A percentile compares a stretch with the other conserved stretches of the same genome.
Evolutionary conservation across 2,113 vertebrate species (phyloP).

Genomic region (Triplophysa siluroides): DNA sequence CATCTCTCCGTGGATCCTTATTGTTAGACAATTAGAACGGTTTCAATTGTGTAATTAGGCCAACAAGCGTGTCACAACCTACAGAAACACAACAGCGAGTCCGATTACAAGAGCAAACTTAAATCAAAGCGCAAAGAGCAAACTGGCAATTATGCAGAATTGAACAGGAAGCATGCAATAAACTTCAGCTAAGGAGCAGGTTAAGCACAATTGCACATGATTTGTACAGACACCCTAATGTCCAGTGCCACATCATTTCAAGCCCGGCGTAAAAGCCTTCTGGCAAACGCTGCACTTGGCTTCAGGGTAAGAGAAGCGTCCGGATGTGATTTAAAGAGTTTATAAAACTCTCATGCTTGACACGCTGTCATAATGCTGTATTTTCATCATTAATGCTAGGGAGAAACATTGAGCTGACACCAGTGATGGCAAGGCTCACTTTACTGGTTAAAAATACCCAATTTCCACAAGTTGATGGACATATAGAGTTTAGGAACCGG

Average conservation of each 20-base stretch:
- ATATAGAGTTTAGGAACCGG: conserved; percentile 30
- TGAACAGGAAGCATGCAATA: background rate
- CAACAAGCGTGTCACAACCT: background rate
- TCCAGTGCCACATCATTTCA: conserved; percentile 2
- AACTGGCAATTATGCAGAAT: background rate
- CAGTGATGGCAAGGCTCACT: conserved; percentile 14
- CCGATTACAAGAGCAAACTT: background rate
- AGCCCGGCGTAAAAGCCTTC: conserved; percentile 13
- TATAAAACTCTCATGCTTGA: conserved; percentile 40
- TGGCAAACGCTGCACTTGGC: conserved; percentile 13
- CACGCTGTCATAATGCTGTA: conserved; percentile 6
- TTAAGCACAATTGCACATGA: conserved; percentile 6
- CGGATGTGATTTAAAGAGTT: conserved; percentile 14
- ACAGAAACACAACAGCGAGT: background rate
- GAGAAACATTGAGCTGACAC: conserved; percentile 25
- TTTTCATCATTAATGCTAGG: conserved; percentile 31
- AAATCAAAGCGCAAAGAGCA: conserved; percentile 1
- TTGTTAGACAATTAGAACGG: background rate
- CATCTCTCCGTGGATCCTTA: background rate
- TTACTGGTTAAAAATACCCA: conserved; percentile 45
- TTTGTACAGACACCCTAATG: conserved; percentile 15
- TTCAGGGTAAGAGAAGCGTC: background rate
- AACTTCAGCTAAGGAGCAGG: background rate
- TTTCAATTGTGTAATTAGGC: conserved; percentile 22
- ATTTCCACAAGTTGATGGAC: conserved; percentile 24